Base-by-base conservation (phyloP, 1,140 invertebrate species). In the Andricus grossulariae region DNA sequence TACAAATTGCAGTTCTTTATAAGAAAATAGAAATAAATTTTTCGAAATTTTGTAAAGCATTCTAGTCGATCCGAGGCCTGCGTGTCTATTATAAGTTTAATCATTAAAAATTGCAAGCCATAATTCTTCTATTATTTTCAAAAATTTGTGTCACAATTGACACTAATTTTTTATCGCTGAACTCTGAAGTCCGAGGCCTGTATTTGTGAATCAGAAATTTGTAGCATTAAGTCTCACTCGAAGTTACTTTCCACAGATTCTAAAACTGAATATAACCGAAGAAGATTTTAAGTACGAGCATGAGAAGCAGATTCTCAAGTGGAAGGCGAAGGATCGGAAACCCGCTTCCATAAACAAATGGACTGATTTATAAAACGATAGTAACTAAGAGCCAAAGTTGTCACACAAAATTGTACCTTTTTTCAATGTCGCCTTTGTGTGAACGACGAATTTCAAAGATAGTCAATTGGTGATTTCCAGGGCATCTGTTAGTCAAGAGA, bases 281-380 rank as follows among this genome's bases (percentile, higher is more conserved):
- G 94, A 96, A 84, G 96, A 97, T 91, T 96, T 97, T 86, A 94
- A 96, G 90, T 94, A 95, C 77, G 96, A 97, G 87, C 96, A 97
- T 90, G 94, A 95, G 84, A 91, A 93, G 71, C 95, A 96, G 81
- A 85, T 88, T 15, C 82, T 89, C 16, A 90, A 87, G 66, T 89
- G 85, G 71, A 87, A 87, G 79, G 75, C 85, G 49, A 88, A 88
- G 52, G 86, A 88, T 77, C 86, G 60, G 4, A 87, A 79, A 74
- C 80, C 70, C 25, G 76, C 79, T 71, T 80, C 84, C 25, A 81
- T 79, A 79, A 79, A 81, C 76, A 88, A 86, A 78, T 83, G 84
- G 70, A 82, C 77, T 82, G 86, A 85, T 80, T 81, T 72, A 80
- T 77, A 72, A 79, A 77, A 16, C 16, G 32, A 55, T n/a, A 70